phyloP scores from a whole-genome alignment of 2,888 invertebrate species.

The Limnephilus rhombicus region DNA sequence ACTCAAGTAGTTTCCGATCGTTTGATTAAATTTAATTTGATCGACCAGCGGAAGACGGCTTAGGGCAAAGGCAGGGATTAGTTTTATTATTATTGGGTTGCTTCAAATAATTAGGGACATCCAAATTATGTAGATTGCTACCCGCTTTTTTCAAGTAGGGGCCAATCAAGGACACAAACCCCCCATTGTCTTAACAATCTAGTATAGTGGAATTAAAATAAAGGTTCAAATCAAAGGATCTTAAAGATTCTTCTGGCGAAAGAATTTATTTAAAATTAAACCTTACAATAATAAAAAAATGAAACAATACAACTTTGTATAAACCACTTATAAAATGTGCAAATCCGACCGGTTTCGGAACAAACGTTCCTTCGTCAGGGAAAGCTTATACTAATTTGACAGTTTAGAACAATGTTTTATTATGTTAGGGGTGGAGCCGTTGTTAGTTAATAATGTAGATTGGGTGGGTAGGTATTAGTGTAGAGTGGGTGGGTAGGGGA shows the following conservation, averaged over 20 bases:
- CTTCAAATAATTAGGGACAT: neutral
- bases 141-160: neutral
- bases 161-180: neutral
- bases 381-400: too few species aligned
- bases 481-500: too few species aligned
- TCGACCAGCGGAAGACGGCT: neutral
- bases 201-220: neutral
- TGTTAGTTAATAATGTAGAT: too few species aligned
- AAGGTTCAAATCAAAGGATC: neutral
- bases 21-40: neutral
- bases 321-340: too few species aligned
- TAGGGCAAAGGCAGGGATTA: neutral
- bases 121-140: neutral
- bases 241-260: too few species aligned
- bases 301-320: too few species aligned
- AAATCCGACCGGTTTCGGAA: too few species aligned
- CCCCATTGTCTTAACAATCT: neutral
- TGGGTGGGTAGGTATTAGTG: too few species aligned
- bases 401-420: too few species aligned
- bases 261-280: neutral
- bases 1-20: slow-evolving; percentile 18
- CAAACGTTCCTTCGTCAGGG: too few species aligned
- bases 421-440: too few species aligned
- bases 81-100: neutral
- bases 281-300: too few species aligned